These are phyloP conservation scores for Pachyrhynchus sulphureomaculatus DNA, from an alignment of 1,140 invertebrate genomes.

Conservation along the genomic window DNA sequence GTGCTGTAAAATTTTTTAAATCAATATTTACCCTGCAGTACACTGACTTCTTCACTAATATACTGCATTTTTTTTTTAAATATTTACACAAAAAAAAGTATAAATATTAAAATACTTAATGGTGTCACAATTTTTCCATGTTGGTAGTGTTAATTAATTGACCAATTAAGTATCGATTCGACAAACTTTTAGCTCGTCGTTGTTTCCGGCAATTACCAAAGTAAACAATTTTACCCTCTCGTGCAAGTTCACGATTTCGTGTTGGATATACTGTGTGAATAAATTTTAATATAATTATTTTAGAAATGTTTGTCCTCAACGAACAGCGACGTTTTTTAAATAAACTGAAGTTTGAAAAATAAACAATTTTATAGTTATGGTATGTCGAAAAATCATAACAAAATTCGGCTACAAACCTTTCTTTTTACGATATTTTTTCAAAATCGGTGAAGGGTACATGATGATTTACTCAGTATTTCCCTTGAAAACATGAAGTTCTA, in stretches of 20 bases:
- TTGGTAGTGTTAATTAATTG: conserved; percentile 21
- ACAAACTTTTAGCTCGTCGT: conserved; percentile 19
- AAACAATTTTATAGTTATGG: too few species aligned
- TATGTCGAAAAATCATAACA: too few species aligned
- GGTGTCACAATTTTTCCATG: conserved; percentile 11
- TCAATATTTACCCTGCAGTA: too few species aligned
- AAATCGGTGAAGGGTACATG: too few species aligned
- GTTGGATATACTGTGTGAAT: background rate
- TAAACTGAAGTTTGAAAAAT: too few species aligned
- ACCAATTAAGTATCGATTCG: conserved; percentile 23
- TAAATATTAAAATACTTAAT: conserved; percentile 4
- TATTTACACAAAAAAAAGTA: conserved; percentile 2
- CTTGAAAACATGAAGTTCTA: too few species aligned
- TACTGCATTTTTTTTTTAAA: conserved; percentile 8
- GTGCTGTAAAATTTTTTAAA: too few species aligned
- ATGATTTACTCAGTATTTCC: too few species aligned
- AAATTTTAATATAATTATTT: conserved; percentile 8
- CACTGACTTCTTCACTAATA: too few species aligned
- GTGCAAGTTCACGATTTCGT: background rate
- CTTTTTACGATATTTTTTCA: too few species aligned
- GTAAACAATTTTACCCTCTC: conserved; percentile 24
- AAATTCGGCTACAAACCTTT: too few species aligned
- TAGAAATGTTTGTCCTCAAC: background rate
- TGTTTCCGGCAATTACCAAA: conserved; percentile 27
- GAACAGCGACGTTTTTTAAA: background rate